Percentiles rank a stretch among this genome's conserved stretches.
Conservation (phyloP, 2,113 vertebrate genomes). For the Piprites chloris region DNA sequence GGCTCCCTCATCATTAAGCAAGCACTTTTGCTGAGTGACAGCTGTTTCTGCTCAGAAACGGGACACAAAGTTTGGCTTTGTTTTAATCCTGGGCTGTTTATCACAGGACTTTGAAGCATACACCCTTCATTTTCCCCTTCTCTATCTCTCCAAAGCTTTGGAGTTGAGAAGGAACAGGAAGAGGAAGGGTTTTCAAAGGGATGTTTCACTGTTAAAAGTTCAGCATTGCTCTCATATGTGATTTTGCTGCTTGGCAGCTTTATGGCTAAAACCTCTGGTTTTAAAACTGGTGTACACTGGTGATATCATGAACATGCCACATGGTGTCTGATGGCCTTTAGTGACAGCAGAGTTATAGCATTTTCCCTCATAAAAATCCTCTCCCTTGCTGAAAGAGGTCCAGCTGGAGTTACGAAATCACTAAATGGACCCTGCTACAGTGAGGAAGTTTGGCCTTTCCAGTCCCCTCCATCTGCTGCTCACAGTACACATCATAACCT, state of each 20-base stretch:
- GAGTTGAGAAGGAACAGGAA: slow-evolving; percentile 43
- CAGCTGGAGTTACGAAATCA: slow-evolving; percentile 48
- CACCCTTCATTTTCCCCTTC: slow-evolving; percentile 28
- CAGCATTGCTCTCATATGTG: not conserved
- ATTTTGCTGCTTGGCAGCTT: slow-evolving; percentile 55
- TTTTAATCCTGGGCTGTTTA: slow-evolving; percentile 50
- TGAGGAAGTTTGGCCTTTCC: not conserved
- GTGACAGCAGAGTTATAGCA: slow-evolving; percentile 48
- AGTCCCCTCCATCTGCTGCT: not conserved
- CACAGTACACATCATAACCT: not conserved
- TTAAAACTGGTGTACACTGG: slow-evolving; percentile 28
- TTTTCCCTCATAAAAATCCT: slow-evolving; percentile 61
- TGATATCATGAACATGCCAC: slow-evolving; percentile 36
- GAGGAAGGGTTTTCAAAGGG: slow-evolving; percentile 39
- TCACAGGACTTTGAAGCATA: not conserved
- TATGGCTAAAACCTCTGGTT: slow-evolving; percentile 33
- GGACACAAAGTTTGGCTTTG: slow-evolving; percentile 23
- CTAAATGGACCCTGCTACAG: not conserved
- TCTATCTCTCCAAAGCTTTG: slow-evolving; percentile 17
- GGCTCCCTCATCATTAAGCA: not conserved
- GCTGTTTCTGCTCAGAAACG: slow-evolving; percentile 47
- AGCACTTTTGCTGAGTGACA: slow-evolving; percentile 29
- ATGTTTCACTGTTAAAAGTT: slow-evolving; percentile 21
- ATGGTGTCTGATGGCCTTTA: slow-evolving; percentile 50
- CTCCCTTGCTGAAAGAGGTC: slow-evolving; percentile 25